A percentile compares a stretch with the other conserved stretches of the same genome.
phyloP scores from a whole-genome alignment of 2,888 invertebrate genomes.

The Clostera curtula region DNA sequence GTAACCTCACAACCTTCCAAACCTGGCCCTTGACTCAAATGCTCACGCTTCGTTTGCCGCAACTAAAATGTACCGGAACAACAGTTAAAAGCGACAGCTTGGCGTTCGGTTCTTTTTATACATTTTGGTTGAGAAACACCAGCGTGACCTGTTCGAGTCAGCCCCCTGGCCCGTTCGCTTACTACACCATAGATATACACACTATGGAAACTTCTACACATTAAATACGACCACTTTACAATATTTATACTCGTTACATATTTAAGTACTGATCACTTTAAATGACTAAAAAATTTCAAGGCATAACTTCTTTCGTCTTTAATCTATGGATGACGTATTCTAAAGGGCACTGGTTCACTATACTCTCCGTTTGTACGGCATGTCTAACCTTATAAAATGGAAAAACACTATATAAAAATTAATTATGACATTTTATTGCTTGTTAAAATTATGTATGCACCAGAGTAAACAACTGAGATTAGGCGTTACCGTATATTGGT shows the following conservation, averaged over 20 bases:
- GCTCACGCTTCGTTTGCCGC: no score
- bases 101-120: no score
- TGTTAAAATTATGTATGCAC: constrained; percentile 59
- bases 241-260: constrained; percentile 51
- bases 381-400: constrained; percentile 58
- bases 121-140: no score
- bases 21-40: no score
- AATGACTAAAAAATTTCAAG: constrained; percentile 70
- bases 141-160: no score
- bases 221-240: constrained; percentile 47
- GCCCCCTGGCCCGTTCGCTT: no score
- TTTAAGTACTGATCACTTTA: constrained; percentile 71
- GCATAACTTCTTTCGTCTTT: constrained; percentile 69
- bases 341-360: constrained; percentile 72
- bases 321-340: constrained; percentile 69
- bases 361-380: constrained; percentile 60
- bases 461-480: constrained; percentile 51
- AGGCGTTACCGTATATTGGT: constrained; percentile 49
- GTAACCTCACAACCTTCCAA: constrained; percentile 69
- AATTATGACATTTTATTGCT: constrained; percentile 60
- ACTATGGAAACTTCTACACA: constrained; percentile 50
- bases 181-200: no score
- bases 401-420: constrained; percentile 63
- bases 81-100: no score
- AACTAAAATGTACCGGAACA: no score